Conservation (phyloP, 2,113 vertebrate genomes). For the Nestor notabilis region DNA sequence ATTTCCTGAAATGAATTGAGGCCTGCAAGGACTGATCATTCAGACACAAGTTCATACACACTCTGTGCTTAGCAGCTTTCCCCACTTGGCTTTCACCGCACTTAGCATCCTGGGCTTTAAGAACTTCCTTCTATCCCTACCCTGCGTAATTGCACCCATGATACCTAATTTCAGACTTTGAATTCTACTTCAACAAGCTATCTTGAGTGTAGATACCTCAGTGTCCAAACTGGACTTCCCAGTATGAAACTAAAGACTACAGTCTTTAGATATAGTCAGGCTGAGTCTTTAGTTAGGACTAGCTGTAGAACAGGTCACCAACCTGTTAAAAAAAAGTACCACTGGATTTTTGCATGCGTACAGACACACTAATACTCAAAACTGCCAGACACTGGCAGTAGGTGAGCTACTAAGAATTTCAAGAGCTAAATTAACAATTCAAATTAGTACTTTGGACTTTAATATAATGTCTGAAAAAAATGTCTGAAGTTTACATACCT, state of each 20-base stretch:
- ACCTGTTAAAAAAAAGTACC: conserved; percentile 23
- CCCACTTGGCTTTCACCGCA: background rate
- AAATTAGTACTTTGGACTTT: background rate
- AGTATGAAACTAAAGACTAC: background rate
- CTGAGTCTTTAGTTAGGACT: background rate
- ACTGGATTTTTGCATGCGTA: background rate
- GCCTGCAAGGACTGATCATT: background rate
- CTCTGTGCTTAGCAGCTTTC: background rate
- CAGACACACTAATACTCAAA: background rate
- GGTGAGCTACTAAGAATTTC: background rate
- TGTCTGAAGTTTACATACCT: conserved; percentile 81
- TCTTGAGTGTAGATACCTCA: background rate
- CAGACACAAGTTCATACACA: background rate
- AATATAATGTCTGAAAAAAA: background rate
- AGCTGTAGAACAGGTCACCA: background rate
- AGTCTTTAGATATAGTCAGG: background rate
- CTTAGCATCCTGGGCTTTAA: background rate
- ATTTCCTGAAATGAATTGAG: background rate
- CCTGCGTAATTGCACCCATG: background rate
- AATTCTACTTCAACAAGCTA: background rate
- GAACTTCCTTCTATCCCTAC: background rate
- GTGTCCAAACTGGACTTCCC: background rate
- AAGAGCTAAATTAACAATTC: background rate
- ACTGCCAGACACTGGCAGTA: background rate
- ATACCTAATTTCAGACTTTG: background rate